Base-by-base conservation (phyloP, 23 tunicate genomes). In the Ciona savignyi region DNA sequence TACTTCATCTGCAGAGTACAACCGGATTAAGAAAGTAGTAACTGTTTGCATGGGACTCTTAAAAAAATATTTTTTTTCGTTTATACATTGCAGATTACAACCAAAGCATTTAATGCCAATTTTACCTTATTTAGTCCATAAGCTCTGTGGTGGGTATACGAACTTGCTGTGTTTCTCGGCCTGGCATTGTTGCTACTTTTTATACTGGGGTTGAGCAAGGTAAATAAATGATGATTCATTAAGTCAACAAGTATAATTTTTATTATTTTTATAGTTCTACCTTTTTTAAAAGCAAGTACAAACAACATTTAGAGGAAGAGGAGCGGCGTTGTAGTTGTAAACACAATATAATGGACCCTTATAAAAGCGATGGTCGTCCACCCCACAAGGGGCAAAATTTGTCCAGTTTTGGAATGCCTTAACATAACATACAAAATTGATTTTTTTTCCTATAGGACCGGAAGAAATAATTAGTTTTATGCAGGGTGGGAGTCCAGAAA, bases 401-500 rank as follows among this genome's bases (percentile, higher is more conserved):
- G n/a, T n/a, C n/a, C n/a, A n/a, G n/a, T n/a, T n/a, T n/a, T n/a
- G n/a, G n/a, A n/a, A n/a, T n/a, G n/a, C n/a, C n/a, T n/a, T n/a
- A n/a, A n/a, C n/a, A n/a, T n/a, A n/a, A n/a, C n/a, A n/a, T n/a
- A n/a, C n/a, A n/a, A n/a, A n/a, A n/a, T n/a, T n/a, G n/a, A n/a
- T n/a, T n/a, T n/a, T n/a, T n/a, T n/a, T n/a, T n/a, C n/a, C n/a
- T n/a, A n/a, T n/a, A n/a, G n/a, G n/a, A n/a, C n/a, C n/a, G n/a
- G n/a, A n/a, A n/a, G n/a, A n/a, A n/a, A n/a, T n/a, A n/a, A n/a
- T 42, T 42, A 6, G 15, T 63, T 63, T 25, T 72, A 72, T 33
- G 81, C 72, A 19, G 72, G 72, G 65, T 72, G 65, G 2, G 73
- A 26, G 6, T 85, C 84, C 70, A 75, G 28, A 67, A 88, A 88